phyloP scores from a whole-genome alignment of 2,797 vertebrate species.

The Danio choprae region DNA sequence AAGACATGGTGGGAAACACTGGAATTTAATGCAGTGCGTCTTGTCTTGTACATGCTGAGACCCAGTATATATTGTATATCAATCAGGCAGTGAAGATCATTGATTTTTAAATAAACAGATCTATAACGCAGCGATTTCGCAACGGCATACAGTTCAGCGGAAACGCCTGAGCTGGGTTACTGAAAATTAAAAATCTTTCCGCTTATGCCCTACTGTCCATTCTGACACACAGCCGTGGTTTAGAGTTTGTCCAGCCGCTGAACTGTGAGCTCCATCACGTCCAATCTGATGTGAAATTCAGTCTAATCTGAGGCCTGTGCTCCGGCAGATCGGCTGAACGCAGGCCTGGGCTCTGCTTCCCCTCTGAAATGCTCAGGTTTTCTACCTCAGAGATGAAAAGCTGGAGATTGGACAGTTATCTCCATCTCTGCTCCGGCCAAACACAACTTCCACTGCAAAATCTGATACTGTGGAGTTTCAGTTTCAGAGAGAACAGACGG shows the following conservation, averaged over 20 bases:
- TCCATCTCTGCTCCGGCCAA: conserved; percentile 69
- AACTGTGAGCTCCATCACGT: background rate
- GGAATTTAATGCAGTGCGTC: too few species aligned
- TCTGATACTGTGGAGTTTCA: conserved; percentile 65
- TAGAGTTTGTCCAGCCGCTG: background rate
- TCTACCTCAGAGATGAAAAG: conserved; percentile 49
- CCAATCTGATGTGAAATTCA: background rate
- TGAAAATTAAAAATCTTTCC: too few species aligned
- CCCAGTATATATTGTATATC: too few species aligned
- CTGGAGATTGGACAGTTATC: conserved; percentile 28
- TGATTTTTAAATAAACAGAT: too few species aligned
- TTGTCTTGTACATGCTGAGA: too few species aligned
- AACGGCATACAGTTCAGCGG: too few species aligned
- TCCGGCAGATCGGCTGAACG: conserved; percentile 57
- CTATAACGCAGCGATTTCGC: too few species aligned
- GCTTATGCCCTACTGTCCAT: background rate
- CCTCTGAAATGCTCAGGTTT: conserved; percentile 60
- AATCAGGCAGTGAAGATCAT: too few species aligned
- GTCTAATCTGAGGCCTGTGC: background rate
- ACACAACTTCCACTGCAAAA: conserved; percentile 73
- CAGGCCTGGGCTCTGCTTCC: conserved; percentile 53
- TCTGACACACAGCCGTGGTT: background rate
- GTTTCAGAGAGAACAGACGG: conserved; percentile 56
- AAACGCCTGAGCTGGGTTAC: too few species aligned
- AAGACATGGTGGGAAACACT: too few species aligned